Conservation (phyloP, 2,888 invertebrate genomes). For the Orthosia gracilis region DNA sequence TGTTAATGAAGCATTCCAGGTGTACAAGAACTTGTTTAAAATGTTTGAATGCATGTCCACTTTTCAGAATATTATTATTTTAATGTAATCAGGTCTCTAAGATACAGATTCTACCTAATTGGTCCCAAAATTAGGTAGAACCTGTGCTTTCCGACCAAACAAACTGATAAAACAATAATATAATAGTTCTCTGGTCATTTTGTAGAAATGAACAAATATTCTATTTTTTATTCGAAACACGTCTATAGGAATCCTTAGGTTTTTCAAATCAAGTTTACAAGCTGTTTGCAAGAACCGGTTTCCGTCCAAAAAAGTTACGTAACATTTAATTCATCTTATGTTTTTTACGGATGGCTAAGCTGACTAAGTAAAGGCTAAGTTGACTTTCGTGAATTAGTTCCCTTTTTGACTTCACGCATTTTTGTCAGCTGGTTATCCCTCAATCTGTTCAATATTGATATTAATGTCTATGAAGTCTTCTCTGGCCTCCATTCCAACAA, state of each 20-base stretch:
- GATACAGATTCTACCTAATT: too few species aligned
- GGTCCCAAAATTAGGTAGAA: too few species aligned
- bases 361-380: not conserved
- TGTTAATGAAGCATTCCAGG: not conserved
- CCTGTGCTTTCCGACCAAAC: too few species aligned
- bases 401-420: not conserved
- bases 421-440: not conserved
- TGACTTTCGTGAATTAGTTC: not conserved
- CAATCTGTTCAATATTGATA: too few species aligned
- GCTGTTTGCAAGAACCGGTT: conserved; percentile 8
- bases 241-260: not conserved
- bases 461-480: too few species aligned
- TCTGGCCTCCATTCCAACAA: too few species aligned
- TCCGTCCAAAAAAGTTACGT: not conserved
- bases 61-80: too few species aligned
- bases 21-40: not conserved
- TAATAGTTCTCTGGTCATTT: too few species aligned
- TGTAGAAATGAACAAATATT: too few species aligned
- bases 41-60: too few species aligned
- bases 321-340: not conserved
- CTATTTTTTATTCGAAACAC: not conserved
- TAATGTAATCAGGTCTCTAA: too few species aligned
- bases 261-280: not conserved
- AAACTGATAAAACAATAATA: too few species aligned
- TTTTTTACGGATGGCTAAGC: not conserved